Base-by-base conservation (phyloP, 2,113 vertebrate genomes). In the Aramus guarauna region DNA sequence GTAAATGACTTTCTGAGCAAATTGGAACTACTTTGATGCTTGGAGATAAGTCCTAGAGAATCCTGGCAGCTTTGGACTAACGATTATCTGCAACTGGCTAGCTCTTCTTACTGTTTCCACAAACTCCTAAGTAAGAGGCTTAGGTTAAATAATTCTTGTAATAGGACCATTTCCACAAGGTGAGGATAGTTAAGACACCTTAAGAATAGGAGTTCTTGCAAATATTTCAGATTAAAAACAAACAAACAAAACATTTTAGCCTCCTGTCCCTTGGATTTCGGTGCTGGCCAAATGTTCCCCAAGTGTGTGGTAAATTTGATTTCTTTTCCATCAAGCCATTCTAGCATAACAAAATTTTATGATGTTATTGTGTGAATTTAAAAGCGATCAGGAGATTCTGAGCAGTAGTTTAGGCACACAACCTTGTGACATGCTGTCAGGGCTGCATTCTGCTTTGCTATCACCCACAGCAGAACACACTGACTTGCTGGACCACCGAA, bases 371-470 rank as follows among this genome's bases (percentile, higher is more conserved):
- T 4, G 39, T 16, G 56, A 64, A 48, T 78, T 60, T 47, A 62
- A 82, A 32, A 71, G 29, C 1, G 6, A 41, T 21, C 5, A 21
- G 41, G 24, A 45, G 52, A 32, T 20, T 22, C 50, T 5, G 67
- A 24, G 23, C 36, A 21, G 11, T 1, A 15, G 14, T 27, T 85
- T 10, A 39, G 27, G 30, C 12, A 3, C 0, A 24, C 5, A 21
- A 5, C 9, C 22, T 30, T 6, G 9, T 2, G 10, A 19, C 24
- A 4, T 0, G 16, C 45, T 29, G 11, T 6, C 58, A 8, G 48
- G 39, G 12, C 56, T 3, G 43, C 3, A 0, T 1, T 39, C 53
- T 12, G 34, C 52, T 11, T 15, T 3, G 0, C 36, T 7, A 0
- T 6, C 66, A 13, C 66, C 53, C 18, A 3, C 27, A 29, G 50